Conservation (phyloP, 2,888 invertebrate genomes). For the Cenopis cana region DNA sequence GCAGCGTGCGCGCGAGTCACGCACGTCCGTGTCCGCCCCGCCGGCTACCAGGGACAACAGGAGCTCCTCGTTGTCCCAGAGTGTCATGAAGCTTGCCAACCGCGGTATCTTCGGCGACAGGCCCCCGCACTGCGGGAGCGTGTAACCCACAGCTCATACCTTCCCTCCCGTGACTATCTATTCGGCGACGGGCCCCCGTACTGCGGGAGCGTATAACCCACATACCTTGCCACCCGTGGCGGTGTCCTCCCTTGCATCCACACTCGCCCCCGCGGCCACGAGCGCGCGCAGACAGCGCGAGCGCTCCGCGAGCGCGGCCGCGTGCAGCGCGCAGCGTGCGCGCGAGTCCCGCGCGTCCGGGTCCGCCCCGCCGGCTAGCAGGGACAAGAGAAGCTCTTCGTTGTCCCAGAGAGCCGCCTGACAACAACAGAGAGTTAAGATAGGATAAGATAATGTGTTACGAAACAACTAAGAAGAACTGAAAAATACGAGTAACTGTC, state of each 20-base stretch:
- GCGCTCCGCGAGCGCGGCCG: conserved; percentile 92
- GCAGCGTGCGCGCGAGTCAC: conserved; percentile 90
- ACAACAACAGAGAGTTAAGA: not conserved
- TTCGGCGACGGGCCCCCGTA: too few species aligned
- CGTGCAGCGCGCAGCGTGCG: conserved; percentile 92
- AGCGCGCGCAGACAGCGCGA: conserved; percentile 91
- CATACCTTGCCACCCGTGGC: conserved; percentile 88
- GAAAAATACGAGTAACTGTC: too few species aligned
- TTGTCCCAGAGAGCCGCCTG: conserved; percentile 96
- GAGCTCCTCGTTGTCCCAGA: conserved; percentile 95
- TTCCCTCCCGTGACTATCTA: too few species aligned
- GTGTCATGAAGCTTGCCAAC: conserved; percentile 88
- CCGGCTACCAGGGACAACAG: conserved; percentile 90
- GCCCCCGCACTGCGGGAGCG: too few species aligned
- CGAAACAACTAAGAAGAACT: too few species aligned
- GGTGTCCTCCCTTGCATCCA: conserved; percentile 88
- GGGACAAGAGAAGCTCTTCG: conserved; percentile 92
- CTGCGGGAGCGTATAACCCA: too few species aligned
- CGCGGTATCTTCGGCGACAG: too few species aligned
- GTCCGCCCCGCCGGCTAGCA: conserved; percentile 88
- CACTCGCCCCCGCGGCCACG: conserved; percentile 88
- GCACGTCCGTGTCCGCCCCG: conserved; percentile 89
- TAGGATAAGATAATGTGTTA: too few species aligned
- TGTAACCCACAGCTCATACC: too few species aligned
- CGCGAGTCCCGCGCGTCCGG: conserved; percentile 90